These are phyloP conservation scores for Allobates femoralis DNA, from an alignment of 2,797 vertebrate genomes.

Conservation along the genomic window DNA sequence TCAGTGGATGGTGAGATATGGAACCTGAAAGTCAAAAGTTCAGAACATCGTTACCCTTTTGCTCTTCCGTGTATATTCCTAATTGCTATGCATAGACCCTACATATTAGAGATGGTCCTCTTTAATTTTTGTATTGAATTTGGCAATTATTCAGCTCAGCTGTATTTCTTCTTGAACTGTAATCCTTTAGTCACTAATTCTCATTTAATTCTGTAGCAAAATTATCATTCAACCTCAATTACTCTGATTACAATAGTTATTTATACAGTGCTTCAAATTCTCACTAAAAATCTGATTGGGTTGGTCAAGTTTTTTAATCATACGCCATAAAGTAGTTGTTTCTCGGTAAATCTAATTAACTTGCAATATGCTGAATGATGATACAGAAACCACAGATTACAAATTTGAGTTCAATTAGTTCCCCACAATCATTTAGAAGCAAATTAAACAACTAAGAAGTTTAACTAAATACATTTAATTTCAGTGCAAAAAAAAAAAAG, in stretches of 20 bases:
- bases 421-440: conserved; percentile 51
- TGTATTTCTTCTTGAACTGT: conserved; percentile 30
- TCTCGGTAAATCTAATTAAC: conserved; percentile 58
- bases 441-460: conserved; percentile 54
- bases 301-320: conserved; percentile 59
- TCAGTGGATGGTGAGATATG: no score
- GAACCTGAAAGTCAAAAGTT: no score
- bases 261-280: conserved; percentile 18
- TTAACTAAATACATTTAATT: conserved; percentile 53
- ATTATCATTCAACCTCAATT: conserved; percentile 54
- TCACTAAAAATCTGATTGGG: conserved; percentile 49
- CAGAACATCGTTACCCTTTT: no score
- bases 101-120: background rate
- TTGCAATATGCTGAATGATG: conserved; percentile 51
- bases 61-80: no score
- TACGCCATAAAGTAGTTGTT: conserved; percentile 20
- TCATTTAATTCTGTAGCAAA: conserved; percentile 32
- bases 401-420: conserved; percentile 55
- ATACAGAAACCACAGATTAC: conserved; percentile 38
- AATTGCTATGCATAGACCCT: background rate
- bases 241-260: conserved; percentile 45
- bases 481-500: conserved; percentile 28
- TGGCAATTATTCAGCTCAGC: background rate
- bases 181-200: conserved; percentile 14
- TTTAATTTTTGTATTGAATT: background rate